Evolutionary conservation across 2,797 vertebrate species (phyloP).

Genomic region (Malurus leucopterus): DNA sequence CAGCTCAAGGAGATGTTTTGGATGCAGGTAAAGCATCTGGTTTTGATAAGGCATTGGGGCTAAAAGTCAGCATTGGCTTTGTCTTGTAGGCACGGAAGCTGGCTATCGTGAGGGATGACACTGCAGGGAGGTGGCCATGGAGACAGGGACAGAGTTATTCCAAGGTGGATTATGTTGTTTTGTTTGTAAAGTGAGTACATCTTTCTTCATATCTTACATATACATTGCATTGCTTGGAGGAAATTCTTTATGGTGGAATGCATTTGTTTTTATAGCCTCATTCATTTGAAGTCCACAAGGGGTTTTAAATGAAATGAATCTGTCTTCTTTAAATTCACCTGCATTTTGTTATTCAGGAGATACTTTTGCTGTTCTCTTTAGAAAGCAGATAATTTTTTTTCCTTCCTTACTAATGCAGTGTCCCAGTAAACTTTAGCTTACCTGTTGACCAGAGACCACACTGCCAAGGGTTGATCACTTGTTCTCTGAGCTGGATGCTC

Average conservation of each 20-base stretch:
- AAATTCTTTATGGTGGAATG: background rate
- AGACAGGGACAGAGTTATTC: background rate
- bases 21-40: background rate
- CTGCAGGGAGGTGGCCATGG: background rate
- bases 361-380: background rate
- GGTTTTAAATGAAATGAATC: background rate
- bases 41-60: background rate
- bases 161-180: background rate
- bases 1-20: background rate
- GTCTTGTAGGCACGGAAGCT: background rate
- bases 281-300: background rate
- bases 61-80: background rate
- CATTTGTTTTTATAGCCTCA: background rate
- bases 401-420: background rate
- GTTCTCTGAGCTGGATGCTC: background rate
- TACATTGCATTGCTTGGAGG: background rate
- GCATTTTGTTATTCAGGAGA: background rate
- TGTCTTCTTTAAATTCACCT: background rate
- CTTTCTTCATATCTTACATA: conserved; percentile 5
- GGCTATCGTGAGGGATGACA: background rate
- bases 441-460: background rate
- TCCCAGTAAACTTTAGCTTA: background rate
- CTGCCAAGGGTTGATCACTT: background rate
- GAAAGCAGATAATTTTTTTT: background rate
- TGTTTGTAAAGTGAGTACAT: background rate